Conservation (phyloP, 1,140 invertebrate genomes). For the Medauroidea extradentata region DNA sequence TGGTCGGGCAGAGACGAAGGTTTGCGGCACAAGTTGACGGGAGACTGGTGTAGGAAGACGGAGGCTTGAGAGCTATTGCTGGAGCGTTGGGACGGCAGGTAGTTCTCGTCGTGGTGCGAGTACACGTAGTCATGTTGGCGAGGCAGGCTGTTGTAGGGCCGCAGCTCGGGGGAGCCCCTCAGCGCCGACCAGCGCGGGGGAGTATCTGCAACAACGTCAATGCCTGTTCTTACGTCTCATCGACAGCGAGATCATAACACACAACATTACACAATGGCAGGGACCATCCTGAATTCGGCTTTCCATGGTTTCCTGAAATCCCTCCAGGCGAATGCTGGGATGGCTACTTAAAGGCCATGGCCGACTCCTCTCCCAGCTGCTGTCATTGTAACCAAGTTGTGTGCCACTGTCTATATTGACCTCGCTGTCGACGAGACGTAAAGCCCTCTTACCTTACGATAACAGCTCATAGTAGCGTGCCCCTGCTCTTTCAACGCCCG, state of each 20-base stretch:
- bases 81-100: background rate
- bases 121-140: conserved; percentile 34
- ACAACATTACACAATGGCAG: background rate
- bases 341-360: too few relatives aligned
- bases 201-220: conserved; percentile 29
- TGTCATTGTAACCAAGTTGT: too few relatives aligned
- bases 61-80: background rate
- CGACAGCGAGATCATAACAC: too few relatives aligned
- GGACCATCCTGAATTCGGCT: too few relatives aligned
- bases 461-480: too few relatives aligned
- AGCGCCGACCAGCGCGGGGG: conserved; percentile 48
- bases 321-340: too few relatives aligned
- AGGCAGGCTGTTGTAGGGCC: conserved; percentile 55
- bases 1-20: background rate
- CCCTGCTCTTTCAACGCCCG: too few relatives aligned
- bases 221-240: too few relatives aligned
- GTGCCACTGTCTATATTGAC: too few relatives aligned
- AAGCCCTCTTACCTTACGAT: too few relatives aligned
- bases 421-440: too few relatives aligned
- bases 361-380: too few relatives aligned
- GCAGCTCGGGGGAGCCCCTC: conserved; percentile 49
- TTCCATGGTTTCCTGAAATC: background rate
- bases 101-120: background rate
- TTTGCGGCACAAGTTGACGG: background rate
- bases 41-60: background rate